Conservation (phyloP, 2,797 vertebrate genomes). For the Intellagama lesueurii region DNA sequence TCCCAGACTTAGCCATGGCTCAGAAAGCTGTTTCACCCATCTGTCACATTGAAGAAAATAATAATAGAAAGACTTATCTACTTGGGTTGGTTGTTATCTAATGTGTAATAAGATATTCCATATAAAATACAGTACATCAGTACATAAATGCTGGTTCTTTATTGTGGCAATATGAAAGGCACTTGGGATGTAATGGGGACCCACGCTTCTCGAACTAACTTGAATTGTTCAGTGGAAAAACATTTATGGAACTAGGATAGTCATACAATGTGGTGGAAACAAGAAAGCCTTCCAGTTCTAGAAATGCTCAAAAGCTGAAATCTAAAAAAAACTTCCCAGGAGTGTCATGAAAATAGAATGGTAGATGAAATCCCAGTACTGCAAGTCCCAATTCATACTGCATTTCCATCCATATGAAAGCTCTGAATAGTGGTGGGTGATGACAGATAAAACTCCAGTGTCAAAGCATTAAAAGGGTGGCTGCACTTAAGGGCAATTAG, state of each 20-base stretch:
- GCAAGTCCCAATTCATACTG: not conserved
- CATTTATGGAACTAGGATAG: not conserved
- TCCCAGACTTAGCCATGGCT: too few species aligned
- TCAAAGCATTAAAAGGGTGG: slow-evolving; percentile 45
- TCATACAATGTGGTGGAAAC: not conserved
- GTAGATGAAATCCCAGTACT: not conserved
- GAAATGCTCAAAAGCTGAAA: not conserved
- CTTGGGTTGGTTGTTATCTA: too few species aligned
- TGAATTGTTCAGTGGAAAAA: slow-evolving; percentile 1
- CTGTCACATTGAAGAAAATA: too few species aligned
- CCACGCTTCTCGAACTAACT: not conserved
- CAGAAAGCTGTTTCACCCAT: too few species aligned
- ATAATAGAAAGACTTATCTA: too few species aligned
- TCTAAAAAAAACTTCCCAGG: slow-evolving; percentile 1
- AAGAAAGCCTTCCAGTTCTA: not conserved
- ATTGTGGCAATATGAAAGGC: too few species aligned
- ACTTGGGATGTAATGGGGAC: too few species aligned
- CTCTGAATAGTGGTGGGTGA: not conserved
- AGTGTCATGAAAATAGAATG: not conserved
- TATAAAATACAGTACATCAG: too few species aligned
- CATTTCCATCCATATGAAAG: slow-evolving; percentile 2
- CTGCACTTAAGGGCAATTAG: slow-evolving; percentile 64
- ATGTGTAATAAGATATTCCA: too few species aligned
- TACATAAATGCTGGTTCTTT: too few species aligned
- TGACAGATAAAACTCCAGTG: slow-evolving; percentile 12